Percentiles rank a stretch among this genome's conserved stretches.
phyloP scores from a whole-genome alignment of 1,140 invertebrate genomes.

The Neotoxoptera formosana region DNA sequence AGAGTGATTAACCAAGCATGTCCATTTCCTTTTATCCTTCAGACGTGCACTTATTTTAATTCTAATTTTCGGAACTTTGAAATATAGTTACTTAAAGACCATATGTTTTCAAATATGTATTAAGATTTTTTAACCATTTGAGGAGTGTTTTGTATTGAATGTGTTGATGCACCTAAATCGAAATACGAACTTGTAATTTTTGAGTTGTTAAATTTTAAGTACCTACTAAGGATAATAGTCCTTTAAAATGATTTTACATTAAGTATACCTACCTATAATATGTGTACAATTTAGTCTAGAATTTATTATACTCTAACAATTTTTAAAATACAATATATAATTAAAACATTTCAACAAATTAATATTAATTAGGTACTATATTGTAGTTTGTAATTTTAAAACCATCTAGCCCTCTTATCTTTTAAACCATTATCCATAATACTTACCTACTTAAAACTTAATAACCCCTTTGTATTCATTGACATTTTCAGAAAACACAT shows the following conservation, averaged over 20 bases:
- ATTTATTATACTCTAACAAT: background rate
- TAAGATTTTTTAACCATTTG: background rate
- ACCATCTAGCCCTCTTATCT: background rate
- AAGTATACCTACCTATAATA: background rate
- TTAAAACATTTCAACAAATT: background rate
- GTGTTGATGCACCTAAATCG: background rate
- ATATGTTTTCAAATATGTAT: background rate
- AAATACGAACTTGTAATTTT: background rate
- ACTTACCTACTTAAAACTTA: background rate
- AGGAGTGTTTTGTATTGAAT: background rate
- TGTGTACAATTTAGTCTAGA: background rate
- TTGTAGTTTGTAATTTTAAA: too few relatives aligned
- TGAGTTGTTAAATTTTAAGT: background rate
- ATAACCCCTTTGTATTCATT: background rate
- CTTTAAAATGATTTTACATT: background rate
- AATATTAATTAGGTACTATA: background rate
- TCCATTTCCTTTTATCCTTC: background rate
- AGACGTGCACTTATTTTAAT: background rate
- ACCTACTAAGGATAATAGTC: background rate
- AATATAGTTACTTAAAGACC: background rate
- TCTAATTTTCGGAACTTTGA: background rate
- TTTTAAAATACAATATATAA: background rate
- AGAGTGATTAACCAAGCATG: background rate
- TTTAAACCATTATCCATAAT: background rate
- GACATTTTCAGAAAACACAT: background rate